Conservation (phyloP, 2,113 vertebrate genomes). For the Misgurnus anguillicaudatus region DNA sequence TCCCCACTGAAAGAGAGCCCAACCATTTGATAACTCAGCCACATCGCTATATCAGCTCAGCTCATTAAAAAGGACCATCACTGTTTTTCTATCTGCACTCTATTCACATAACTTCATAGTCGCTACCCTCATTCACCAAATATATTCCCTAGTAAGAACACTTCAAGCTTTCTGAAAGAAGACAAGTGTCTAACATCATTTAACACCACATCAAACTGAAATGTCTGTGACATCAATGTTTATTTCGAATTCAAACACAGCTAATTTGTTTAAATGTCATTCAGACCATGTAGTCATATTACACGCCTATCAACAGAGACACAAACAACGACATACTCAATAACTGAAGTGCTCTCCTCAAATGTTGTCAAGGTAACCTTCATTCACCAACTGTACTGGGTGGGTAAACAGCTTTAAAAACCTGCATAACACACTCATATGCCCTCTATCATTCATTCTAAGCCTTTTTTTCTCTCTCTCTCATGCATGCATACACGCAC, state of each 20-base stretch:
- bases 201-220: slow-evolving; percentile 2
- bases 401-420: neutral
- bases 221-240: neutral
- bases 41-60: slow-evolving; percentile 14
- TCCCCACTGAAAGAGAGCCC: no score
- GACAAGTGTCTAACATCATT: neutral
- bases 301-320: neutral
- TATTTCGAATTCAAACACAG: neutral
- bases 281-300: neutral
- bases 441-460: neutral
- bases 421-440: neutral
- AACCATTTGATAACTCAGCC: slow-evolving; percentile 1
- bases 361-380: slow-evolving; percentile 25
- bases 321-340: neutral
- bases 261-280: neutral
- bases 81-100: neutral
- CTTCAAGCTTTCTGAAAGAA: neutral
- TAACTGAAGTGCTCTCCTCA: neutral
- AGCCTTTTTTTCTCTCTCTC: neutral
- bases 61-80: slow-evolving; percentile 30
- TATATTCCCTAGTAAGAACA: neutral
- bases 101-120: neutral
- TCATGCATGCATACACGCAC: neutral
- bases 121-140: neutral
- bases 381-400: neutral